Percentiles rank a stretch among this genome's conserved stretches.
These are phyloP conservation scores for Eupeodes corollae DNA, from an alignment of 1,140 invertebrate genomes.

Conservation along the genomic window DNA sequence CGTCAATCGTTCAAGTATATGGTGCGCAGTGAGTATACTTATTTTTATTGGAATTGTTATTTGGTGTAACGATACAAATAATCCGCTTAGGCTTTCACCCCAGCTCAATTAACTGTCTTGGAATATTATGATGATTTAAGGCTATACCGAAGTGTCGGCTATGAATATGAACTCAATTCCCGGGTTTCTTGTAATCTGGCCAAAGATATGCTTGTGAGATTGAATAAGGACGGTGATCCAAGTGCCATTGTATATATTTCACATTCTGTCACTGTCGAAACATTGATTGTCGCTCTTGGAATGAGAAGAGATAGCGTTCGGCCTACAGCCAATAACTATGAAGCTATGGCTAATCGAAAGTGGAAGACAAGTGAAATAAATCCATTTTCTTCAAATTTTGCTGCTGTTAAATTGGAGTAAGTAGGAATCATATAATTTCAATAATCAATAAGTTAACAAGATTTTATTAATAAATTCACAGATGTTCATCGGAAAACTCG, in stretches of 20 bases:
- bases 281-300: conserved; percentile 52
- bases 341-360: conserved; percentile 42
- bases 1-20: conserved; percentile 49
- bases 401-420: conserved; percentile 49
- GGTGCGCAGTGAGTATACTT: conserved; percentile 46
- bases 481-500: no score
- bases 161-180: conserved; percentile 52
- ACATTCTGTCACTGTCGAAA: conserved; percentile 52
- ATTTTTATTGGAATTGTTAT: no score
- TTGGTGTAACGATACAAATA: no score
- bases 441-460: no score
- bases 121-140: conserved; percentile 72
- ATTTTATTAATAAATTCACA: no score
- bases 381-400: conserved; percentile 68
- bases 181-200: conserved; percentile 62
- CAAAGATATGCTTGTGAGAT: conserved; percentile 60
- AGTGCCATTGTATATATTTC: conserved; percentile 61
- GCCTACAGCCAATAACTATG: conserved; percentile 56
- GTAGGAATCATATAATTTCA: conserved; percentile 20
- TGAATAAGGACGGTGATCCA: conserved; percentile 36
- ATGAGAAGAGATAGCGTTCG: conserved; percentile 51
- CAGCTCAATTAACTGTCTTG: conserved; percentile 56
- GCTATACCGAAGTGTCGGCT: conserved; percentile 64
- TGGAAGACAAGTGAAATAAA: conserved; percentile 61
- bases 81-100: conserved; percentile 50